Evolutionary conservation across 2,113 vertebrate species (phyloP), one percentile per base, ranked within the genome.

Genomic region (Macquaria ambigua): DNA sequence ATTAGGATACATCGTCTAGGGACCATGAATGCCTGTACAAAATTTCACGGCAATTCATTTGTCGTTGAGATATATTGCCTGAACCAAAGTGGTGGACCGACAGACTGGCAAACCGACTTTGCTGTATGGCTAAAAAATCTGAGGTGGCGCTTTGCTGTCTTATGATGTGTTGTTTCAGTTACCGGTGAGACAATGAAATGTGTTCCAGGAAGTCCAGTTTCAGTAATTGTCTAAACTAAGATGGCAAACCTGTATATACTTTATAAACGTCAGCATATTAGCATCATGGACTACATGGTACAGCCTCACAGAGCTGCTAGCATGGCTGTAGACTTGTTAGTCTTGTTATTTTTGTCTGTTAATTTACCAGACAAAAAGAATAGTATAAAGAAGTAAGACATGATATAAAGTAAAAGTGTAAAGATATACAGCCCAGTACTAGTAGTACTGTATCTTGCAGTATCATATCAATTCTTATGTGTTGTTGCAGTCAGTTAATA

Each of bases 271-370:
- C 41, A 43, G 10, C 41, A 43, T 43, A 43, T 43, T 43, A 8
- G 39, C 39, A 41, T 41, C 18, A 53, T 7, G 1, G 16, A 63
- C 15, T 37, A 53, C 41, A 43, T 43, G 41, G 37, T 39, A 39
- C 37, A 39, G 37, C 37, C 64, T 46, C n/a, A 48, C 43, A 16
- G 41, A 56, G 39, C n/a, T n/a, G 43, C 37, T 8, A 43, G 18
- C 56, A 75, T 9, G 41, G 31, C n/a, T 41, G 63, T 62, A 10
- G 34, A 68, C 28, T 0, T 0, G 34, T 59, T 9, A 16, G 41
- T n/a, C 58, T 23, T 53, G 12, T 31, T 62, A 14, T 39, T 63
- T 34, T 71, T 71, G 64, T 64, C n/a, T 85, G 34, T 63, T 53
- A 31, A 53, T 53, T 55, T 62, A 71, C 64, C 15, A 50, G 79